Conservation (phyloP, 1,140 invertebrate genomes). For the Samia ricini region DNA sequence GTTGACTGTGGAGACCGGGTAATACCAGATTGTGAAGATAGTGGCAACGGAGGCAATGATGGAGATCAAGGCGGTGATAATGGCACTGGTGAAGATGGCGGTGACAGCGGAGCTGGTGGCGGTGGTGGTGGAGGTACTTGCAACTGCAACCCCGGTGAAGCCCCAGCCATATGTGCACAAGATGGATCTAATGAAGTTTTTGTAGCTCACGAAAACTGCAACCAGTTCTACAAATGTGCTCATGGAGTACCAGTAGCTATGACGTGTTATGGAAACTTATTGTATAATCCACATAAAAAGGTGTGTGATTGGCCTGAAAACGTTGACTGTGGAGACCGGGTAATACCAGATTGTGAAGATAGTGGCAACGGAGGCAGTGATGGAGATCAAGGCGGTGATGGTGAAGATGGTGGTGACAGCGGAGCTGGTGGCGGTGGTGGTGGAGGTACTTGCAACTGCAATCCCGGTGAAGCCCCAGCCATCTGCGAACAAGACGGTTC, state of each 20-base stretch:
- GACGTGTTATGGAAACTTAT: slow-evolving; percentile 14
- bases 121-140: slow-evolving; percentile 4
- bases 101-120: slow-evolving; percentile 1
- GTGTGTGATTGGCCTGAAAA: slow-evolving; percentile 72
- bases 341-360: slow-evolving; percentile 13
- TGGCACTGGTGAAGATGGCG: slow-evolving; percentile 4
- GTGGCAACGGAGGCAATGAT: slow-evolving; percentile 5
- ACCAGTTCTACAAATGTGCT: slow-evolving; percentile 42
- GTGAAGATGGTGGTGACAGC: neutral
- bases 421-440: slow-evolving; percentile 1
- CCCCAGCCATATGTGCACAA: slow-evolving; percentile 19
- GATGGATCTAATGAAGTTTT: slow-evolving; percentile 17
- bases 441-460: slow-evolving; percentile 24
- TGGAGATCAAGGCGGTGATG: neutral
- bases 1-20: slow-evolving; percentile 60
- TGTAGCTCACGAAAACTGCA: too few relatives aligned
- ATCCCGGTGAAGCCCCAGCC: slow-evolving; percentile 23
- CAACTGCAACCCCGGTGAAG: slow-evolving; percentile 21
- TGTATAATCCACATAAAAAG: slow-evolving; percentile 28
- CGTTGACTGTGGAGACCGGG: slow-evolving; percentile 51
- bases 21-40: slow-evolving; percentile 18
- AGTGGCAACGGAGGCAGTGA: neutral
- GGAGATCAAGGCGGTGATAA: neutral
- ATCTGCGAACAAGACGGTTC: slow-evolving; percentile 29
- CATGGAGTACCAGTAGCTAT: too few relatives aligned